Evolutionary conservation across 2,113 vertebrate species (phyloP), one percentile per base, ranked within the genome.

Genomic region (Ovis canadensis): DNA sequence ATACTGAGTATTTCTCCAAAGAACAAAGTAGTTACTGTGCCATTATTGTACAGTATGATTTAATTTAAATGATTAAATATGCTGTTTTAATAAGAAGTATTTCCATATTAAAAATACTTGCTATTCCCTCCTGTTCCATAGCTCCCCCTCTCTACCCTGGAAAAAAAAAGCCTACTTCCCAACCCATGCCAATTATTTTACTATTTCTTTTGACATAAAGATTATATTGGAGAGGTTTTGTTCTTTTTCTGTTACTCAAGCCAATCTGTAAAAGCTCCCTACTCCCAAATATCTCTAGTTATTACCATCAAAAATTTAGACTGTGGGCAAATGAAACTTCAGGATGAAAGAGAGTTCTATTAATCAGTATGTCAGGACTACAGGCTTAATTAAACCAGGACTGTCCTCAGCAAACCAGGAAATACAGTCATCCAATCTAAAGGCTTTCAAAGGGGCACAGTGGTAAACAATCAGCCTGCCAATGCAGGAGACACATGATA

Each of bases 1-100:
- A 77, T 78, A 98, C 60, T 96, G 84, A 96, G 40, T 71, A 97
- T 94, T 92, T 96, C 96, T 98, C 88, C 78, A 96, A 98, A 98
- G 87, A 6, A 96, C 74, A 97, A 78, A 85, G 62, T 88, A 95
- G 59, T 98, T 98, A 90, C 88, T 89, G 74, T 67, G 62, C 27
- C 80, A 93, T 97, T 98, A 95, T 23, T 54, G 36, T 23, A 6
- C 0, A 43, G 27, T 95, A 97, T 83, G 67, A 98, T 97, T 88
- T 92, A 98, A 97, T 98, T 94, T 90, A 98, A 98, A 98, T 96
- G 62, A 98, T 25, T 96, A 98, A 97, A 80, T 91, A 92, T 84
- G 62, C 91, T 97, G 81, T 95, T 96, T 94, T 94, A 98, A 98
- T 60, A 97, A 96, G 89, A 96, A 89, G 31, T 23, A 55, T 90